Base-by-base conservation (phyloP, 1,140 invertebrate species). In the Batillaria attramentaria region DNA sequence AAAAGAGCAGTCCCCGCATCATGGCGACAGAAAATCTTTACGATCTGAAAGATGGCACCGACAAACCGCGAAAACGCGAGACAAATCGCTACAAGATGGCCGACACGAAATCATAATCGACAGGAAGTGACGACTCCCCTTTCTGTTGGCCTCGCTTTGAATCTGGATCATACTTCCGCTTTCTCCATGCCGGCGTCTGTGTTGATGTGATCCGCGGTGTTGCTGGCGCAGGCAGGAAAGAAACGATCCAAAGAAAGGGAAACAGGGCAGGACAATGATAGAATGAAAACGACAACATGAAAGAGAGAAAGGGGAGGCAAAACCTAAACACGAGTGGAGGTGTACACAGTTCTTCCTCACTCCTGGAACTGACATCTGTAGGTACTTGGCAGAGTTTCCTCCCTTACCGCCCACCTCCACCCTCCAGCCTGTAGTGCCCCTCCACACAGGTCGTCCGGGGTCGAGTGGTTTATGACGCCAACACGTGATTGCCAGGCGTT, bases 81-180 rank as follows among this genome's bases (percentile, higher is more conserved):
- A 70, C 39, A 46, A 70, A 70, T 70, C 42, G 31, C 43, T 42
- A 33, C 28, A 65, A 1, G 62, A 5, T n/a, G 39, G 39, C 4
- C 3, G 24, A 31, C 41, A 31, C 35, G 35, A 46, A 70, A 70
- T 70, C 68, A 46, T 70, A 39, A 70, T 70, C 20, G 35, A 46
- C 68, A 70, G 68, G 68, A 70, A 70, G 68, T 70, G 68, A 70
- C 41, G 41, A 28, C 20, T 31, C 24, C 41, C n/a, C n/a, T n/a
- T n/a, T n/a, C n/a, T n/a, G n/a, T n/a, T n/a, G 50, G 68, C n/a
- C 68, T 70, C 68, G 24, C 41, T 70, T 43, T 70, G 68, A 70
- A 46, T 70, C 50, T 42, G n/a, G 68, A 70, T 70, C 68, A 43
- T 42, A 70, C 68, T 70, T 70, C 68, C 68, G 68, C 24, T 46